A percentile compares a stretch with the other conserved stretches of the same genome.
Conservation (phyloP, 1,140 invertebrate species). For the Diorhabda elongata region DNA sequence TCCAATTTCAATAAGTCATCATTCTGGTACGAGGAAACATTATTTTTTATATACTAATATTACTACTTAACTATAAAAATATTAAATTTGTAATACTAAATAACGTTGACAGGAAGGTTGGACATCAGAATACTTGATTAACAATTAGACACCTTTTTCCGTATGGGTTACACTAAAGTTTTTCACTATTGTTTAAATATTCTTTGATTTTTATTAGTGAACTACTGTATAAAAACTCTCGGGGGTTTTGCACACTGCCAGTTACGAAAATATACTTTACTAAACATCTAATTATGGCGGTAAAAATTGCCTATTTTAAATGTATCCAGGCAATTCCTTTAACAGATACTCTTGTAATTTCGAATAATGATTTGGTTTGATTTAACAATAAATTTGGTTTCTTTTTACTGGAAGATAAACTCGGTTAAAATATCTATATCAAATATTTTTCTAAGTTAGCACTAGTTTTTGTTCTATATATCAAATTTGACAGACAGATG, state of each 20-base stretch:
- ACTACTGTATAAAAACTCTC: neutral
- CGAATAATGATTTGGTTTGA: no score
- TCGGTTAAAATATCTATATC: no score
- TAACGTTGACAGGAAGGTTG: constrained; percentile 29
- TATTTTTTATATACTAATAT: constrained; percentile 3
- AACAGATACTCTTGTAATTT: no score
- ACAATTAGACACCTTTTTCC: neutral
- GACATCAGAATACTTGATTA: constrained; percentile 26
- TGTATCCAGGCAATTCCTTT: no score
- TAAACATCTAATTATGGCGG: neutral
- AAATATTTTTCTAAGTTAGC: no score
- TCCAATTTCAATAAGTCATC: neutral
- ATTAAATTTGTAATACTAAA: constrained; percentile 8
- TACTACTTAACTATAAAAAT: constrained; percentile 2
- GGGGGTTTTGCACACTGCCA: neutral
- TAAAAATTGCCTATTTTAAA: neutral
- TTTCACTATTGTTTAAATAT: neutral
- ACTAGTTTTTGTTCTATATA: no score
- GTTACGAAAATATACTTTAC: neutral
- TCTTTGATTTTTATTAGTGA: constrained; percentile 1
- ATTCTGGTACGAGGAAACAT: neutral
- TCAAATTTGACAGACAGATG: no score
- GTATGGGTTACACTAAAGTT: neutral
- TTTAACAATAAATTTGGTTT: no score
- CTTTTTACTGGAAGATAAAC: no score